Conservation (phyloP, 2,888 invertebrate species). For the Adineta ricciae region DNA sequence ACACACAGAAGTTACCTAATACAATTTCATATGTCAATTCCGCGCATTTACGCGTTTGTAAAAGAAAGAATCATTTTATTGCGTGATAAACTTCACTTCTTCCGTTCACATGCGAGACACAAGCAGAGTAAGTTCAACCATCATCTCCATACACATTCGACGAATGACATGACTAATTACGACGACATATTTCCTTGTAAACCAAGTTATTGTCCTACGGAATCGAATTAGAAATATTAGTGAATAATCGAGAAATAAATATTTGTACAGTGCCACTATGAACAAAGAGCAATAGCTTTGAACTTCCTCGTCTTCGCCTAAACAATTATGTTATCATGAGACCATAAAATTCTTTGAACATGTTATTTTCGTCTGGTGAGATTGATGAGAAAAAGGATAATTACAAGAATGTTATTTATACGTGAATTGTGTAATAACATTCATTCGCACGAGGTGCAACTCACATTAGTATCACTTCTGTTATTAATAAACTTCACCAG, state of each 20-base stretch:
- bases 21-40: neutral
- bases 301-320: neutral
- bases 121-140: neutral
- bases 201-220: no score
- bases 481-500: no score
- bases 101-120: neutral
- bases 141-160: no score
- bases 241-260: neutral
- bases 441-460: no score
- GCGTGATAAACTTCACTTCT: neutral
- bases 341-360: neutral
- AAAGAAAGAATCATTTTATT: neutral
- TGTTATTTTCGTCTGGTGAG: neutral
- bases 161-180: no score
- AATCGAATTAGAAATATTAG: neutral
- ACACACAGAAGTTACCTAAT: neutral
- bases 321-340: neutral
- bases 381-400: neutral
- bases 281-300: neutral
- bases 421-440: no score
- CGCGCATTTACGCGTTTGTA: neutral
- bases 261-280: neutral
- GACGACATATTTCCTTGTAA: no score
- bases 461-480: no score
- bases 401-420: no score